Conservation (phyloP, 2,113 vertebrate genomes). For the Salvator merianae region DNA sequence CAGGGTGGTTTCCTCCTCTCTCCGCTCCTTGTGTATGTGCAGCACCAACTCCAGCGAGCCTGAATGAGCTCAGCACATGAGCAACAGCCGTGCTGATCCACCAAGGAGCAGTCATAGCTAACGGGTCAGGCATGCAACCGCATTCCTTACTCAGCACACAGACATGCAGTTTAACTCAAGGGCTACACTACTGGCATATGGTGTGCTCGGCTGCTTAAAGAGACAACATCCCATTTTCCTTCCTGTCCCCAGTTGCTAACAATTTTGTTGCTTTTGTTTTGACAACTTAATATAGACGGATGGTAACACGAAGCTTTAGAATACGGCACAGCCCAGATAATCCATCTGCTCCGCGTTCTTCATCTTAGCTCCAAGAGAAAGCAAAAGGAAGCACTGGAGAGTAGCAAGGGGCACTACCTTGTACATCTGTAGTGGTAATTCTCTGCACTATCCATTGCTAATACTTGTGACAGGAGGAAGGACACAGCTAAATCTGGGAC, state of each 20-base stretch:
- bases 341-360: not conserved
- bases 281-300: not conserved
- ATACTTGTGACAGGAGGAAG: not conserved
- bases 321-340: not conserved
- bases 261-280: not conserved
- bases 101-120: conserved; percentile 80
- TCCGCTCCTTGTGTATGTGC: conserved; percentile 43
- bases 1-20: conserved; percentile 40
- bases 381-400: not conserved
- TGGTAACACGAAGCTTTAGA: not conserved
- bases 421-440: not conserved
- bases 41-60: conserved; percentile 30
- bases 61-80: conserved; percentile 62
- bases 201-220: conserved; percentile 63
- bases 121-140: conserved; percentile 78
- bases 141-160: conserved; percentile 93
- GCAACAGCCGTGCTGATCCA: conserved; percentile 41
- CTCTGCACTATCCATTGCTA: not conserved
- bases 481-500: not conserved
- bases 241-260: not conserved
- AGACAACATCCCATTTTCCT: conserved; percentile 48
- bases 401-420: not conserved
- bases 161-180: conserved; percentile 83
- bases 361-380: not conserved
- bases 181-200: conserved; percentile 62